phyloP scores from a whole-genome alignment of 1,140 invertebrate species.

The Zaprionus camerounensis region DNA sequence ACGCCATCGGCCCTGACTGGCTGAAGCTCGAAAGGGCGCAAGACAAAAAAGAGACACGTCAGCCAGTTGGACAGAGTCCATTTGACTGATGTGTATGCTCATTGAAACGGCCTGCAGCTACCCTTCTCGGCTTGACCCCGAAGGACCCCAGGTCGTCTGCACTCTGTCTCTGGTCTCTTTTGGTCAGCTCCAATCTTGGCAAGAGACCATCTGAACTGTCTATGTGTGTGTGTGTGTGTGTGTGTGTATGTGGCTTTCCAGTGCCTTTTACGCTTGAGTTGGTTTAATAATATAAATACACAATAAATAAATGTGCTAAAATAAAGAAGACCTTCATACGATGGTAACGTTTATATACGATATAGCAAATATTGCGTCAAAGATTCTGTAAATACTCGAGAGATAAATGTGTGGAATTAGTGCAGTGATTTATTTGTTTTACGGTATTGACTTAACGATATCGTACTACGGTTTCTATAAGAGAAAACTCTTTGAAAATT shows the following conservation, averaged over 20 bases:
- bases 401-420: not conserved
- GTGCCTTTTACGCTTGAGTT: slow-evolving; percentile 61
- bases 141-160: not conserved
- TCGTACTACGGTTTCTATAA: not conserved
- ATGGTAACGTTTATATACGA: not conserved
- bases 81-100: slow-evolving; percentile 43
- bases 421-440: not conserved
- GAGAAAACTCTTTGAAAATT: not conserved
- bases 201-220: slow-evolving; percentile 13
- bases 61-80: slow-evolving; percentile 9
- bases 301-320: slow-evolving; percentile 76
- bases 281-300: slow-evolving; percentile 76
- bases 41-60: not conserved
- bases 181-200: not conserved
- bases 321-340: slow-evolving; percentile 35
- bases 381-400: not conserved
- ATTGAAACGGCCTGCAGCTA: not conserved
- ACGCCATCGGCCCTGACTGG: not conserved
- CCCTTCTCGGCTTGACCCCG: not conserved
- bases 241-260: not conserved
- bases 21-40: not conserved
- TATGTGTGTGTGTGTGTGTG: slow-evolving; percentile 41
- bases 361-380: slow-evolving; percentile 2
- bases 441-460: not conserved
- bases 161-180: not conserved